A percentile compares a stretch with the other conserved stretches of the same genome.
phyloP scores from a whole-genome alignment of 2,888 invertebrate species.

The Galerucella calmariensis region DNA sequence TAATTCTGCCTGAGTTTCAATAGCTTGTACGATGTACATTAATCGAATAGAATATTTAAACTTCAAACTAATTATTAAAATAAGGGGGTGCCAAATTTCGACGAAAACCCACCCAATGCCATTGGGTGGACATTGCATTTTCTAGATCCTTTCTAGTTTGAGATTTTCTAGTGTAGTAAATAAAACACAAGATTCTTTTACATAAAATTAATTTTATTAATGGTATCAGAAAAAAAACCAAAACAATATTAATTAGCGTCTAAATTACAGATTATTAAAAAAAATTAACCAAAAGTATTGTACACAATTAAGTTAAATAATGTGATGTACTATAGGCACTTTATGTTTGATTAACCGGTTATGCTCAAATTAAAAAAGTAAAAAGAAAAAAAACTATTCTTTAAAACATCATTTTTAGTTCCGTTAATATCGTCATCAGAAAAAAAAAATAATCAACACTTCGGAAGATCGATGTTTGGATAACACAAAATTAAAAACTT shows the following conservation, averaged over 20 bases:
- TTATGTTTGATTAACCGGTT: slow-evolving; percentile 13
- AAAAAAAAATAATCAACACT: slow-evolving; percentile 22
- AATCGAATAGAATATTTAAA: too few relatives aligned
- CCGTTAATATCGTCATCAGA: slow-evolving; percentile 26
- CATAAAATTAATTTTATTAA: slow-evolving; percentile 11
- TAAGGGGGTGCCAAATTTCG: too few relatives aligned
- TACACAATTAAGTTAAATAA: slow-evolving; percentile 9
- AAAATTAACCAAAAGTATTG: slow-evolving; percentile 10
- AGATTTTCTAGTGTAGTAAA: too few relatives aligned
- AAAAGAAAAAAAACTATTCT: slow-evolving; percentile 22
- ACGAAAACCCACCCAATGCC: too few relatives aligned
- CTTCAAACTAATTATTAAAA: too few relatives aligned
- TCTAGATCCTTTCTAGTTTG: neutral
- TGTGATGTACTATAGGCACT: slow-evolving; percentile 24
- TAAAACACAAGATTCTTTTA: neutral
- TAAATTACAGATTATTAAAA: slow-evolving; percentile 22
- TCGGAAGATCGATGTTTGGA: slow-evolving; percentile 37
- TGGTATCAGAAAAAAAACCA: slow-evolving; percentile 1
- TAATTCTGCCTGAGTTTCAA: too few relatives aligned
- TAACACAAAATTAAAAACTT: slow-evolving; percentile 38
- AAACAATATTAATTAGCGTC: slow-evolving; percentile 14
- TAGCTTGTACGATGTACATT: too few relatives aligned
- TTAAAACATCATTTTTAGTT: slow-evolving; percentile 28
- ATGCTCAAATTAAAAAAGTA: neutral
- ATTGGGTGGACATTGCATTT: neutral